A percentile compares a stretch with the other conserved stretches of the same genome.
Conservation (phyloP, 2,888 invertebrate species). For the Busseola fusca region DNA sequence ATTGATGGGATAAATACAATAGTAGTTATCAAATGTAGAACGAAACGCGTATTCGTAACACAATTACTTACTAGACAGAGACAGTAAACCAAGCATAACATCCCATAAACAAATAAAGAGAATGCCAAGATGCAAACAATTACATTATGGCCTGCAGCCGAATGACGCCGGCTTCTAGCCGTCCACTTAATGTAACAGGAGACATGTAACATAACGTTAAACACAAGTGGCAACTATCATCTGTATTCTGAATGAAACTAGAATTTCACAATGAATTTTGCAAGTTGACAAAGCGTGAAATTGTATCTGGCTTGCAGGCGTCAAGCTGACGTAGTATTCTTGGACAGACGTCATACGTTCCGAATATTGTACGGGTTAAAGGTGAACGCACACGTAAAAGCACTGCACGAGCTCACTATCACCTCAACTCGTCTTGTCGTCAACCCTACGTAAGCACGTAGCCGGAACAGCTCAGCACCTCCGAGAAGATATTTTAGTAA, state of each 20-base stretch:
- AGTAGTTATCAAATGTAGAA: not conserved
- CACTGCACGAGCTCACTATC: not conserved
- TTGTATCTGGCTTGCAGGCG: conserved; percentile 84
- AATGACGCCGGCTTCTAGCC: conserved; percentile 43
- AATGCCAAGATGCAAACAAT: conserved; percentile 39
- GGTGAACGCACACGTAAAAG: conserved; percentile 32
- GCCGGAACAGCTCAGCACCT: not conserved
- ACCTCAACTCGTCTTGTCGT: not conserved
- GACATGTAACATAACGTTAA: conserved; percentile 67
- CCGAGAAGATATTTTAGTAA: no score
- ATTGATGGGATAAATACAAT: no score
- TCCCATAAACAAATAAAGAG: conserved; percentile 22
- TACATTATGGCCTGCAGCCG: conserved; percentile 41
- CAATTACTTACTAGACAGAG: not conserved
- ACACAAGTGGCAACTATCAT: conserved; percentile 68
- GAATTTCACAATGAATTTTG: conserved; percentile 84
- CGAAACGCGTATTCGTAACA: not conserved
- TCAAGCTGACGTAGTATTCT: conserved; percentile 83
- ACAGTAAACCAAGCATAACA: not conserved
- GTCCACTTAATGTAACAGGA: conserved; percentile 59
- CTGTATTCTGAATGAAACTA: conserved; percentile 83
- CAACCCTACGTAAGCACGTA: not conserved
- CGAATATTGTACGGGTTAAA: conserved; percentile 69
- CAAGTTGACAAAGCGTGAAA: conserved; percentile 87
- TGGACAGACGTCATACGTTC: conserved; percentile 84